Evolutionary conservation across 2,888 invertebrate species (phyloP), one percentile per base, ranked within the genome.

Genomic region (Gymnocheta viridis): DNA sequence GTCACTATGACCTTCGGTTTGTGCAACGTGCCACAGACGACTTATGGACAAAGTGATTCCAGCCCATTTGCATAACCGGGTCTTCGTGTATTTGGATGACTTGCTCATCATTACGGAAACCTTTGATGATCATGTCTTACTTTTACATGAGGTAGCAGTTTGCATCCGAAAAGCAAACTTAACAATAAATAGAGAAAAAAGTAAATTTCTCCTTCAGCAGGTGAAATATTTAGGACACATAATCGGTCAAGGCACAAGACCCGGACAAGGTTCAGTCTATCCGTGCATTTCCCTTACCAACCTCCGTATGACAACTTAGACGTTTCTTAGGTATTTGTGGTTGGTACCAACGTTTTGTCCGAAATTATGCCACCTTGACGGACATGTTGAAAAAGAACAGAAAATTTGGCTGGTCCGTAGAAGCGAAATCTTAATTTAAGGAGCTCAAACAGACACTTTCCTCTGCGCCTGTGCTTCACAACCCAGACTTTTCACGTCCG

Each of bases 231-330:
- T 49, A 24, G 44, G 47, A 2, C 72, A 58, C n/a, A 44, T 60
- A 1, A 44, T 72, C 10, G 56, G 70, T 1, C 17, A 70, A 38
- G 69, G 24, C n/a, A 2, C 17, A 14, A 0, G 76, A 76, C 27
- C 69, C 70, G 3, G 82, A 82, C 19, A 82, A 82, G 12, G 70
- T 82, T 1, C 24, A 29, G 10, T 27, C 76, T 1, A 64, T 82
- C 12, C 44, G 38, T 7, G 69, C 76, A 12, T 77, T 62, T 69
- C 82, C 82, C 4, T 24, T 77, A 24, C 64, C 82, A 27, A 76
- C 38, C 2, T 54, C 62, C 2, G 54, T 82, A 4, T 32, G 70
- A 12, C 76, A 77, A n/a, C 17, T 70, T 19, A 47, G 76, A 38
- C 29, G 70, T 44, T 74, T 73, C 38, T 19, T 74, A 29, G 81